Percentiles rank a stretch among this genome's conserved stretches.
Conservation (phyloP, 2,797 vertebrate genomes). For the Neopelma chrysocephalum region DNA sequence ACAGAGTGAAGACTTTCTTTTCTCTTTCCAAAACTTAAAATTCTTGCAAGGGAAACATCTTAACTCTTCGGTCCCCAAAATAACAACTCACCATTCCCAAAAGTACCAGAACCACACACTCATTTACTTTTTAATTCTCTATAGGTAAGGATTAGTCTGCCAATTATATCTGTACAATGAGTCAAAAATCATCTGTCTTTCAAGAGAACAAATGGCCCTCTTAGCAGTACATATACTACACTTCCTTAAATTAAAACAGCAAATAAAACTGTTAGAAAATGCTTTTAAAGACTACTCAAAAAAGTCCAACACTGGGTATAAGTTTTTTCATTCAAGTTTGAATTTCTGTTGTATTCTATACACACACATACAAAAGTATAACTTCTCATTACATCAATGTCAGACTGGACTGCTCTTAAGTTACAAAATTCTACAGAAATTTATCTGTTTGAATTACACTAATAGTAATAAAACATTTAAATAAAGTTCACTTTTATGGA, state of each 20-base stretch:
- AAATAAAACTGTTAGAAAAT: not conserved
- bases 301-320: not conserved
- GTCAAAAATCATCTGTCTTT: not conserved
- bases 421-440: not conserved
- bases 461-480: not conserved
- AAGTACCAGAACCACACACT: not conserved
- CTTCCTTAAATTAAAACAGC: not conserved
- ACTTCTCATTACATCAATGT: not conserved
- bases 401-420: not conserved
- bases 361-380: not conserved
- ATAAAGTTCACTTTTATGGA: not conserved
- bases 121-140: not conserved
- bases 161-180: not conserved
- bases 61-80: not conserved
- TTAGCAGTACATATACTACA: not conserved
- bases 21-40: not conserved
- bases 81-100: not conserved
- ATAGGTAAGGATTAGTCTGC: not conserved
- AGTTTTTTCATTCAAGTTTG: not conserved
- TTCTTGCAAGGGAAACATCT: not conserved
- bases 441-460: not conserved
- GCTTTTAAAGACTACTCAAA: not conserved
- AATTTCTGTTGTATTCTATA: not conserved
- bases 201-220: not conserved
- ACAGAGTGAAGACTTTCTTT: not conserved